Conservation (phyloP, 2,888 invertebrate species). For the Acholoe squamosa region DNA sequence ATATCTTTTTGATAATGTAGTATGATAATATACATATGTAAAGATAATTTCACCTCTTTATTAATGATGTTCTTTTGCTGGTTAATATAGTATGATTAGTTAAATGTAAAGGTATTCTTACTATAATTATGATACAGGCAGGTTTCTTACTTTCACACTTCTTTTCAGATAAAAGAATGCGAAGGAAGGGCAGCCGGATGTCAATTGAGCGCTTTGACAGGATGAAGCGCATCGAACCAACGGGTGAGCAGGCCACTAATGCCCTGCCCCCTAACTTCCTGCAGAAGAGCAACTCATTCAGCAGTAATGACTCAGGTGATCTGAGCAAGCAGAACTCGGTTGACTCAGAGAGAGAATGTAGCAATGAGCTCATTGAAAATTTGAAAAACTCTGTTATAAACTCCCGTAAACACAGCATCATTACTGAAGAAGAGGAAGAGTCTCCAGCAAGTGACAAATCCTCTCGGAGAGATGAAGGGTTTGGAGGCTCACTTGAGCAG, state of each 20-base stretch:
- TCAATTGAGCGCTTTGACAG: slow-evolving; percentile 74
- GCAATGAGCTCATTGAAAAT: slow-evolving; percentile 23
- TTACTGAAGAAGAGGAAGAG: slow-evolving; percentile 51
- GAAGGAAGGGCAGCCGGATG: slow-evolving; percentile 68
- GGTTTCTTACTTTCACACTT: background rate
- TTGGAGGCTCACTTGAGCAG: slow-evolving; percentile 73
- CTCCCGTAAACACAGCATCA: slow-evolving; percentile 12
- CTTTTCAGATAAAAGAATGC: slow-evolving; percentile 57
- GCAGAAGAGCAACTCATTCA: slow-evolving; percentile 30
- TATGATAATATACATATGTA: too few species aligned
- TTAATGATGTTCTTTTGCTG: too few species aligned
- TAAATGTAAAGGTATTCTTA: too few species aligned
- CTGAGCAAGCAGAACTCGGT: slow-evolving; percentile 41
- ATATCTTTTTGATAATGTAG: too few species aligned
- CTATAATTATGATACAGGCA: too few species aligned
- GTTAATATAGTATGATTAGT: too few species aligned
- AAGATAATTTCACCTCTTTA: too few species aligned
- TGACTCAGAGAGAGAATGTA: background rate
- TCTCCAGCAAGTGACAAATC: slow-evolving; percentile 45
- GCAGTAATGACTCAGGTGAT: slow-evolving; percentile 49
- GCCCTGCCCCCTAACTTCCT: background rate
- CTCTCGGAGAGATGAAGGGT: slow-evolving; percentile 69
- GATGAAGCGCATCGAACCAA: background rate
- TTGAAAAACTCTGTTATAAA: slow-evolving; percentile 8
- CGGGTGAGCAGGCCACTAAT: slow-evolving; percentile 5